Evolutionary conservation across 2,888 invertebrate species (phyloP).

Genomic region (Eupeodes luniger): DNA sequence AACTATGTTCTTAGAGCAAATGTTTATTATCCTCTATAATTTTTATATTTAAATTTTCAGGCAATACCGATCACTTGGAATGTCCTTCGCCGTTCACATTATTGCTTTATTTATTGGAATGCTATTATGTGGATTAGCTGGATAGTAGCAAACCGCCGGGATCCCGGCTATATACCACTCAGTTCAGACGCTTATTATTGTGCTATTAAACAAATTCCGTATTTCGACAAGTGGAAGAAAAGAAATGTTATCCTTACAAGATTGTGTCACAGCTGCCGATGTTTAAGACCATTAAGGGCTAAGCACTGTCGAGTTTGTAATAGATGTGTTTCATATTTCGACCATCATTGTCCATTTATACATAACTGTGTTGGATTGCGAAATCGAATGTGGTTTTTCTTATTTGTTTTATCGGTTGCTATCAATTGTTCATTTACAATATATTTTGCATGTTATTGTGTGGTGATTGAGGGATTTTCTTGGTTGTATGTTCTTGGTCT

Average conservation of each 20-base stretch:
- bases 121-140: constrained; percentile 96
- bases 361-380: constrained; percentile 96
- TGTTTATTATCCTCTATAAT: no score
- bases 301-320: constrained; percentile 97
- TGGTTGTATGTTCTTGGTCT: constrained; percentile 93
- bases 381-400: constrained; percentile 96
- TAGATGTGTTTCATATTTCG: constrained; percentile 94
- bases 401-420: constrained; percentile 94
- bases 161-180: constrained; percentile 95
- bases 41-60: constrained; percentile 83
- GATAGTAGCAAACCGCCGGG: constrained; percentile 94
- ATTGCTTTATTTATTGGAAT: constrained; percentile 96
- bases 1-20: no score
- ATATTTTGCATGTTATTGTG: constrained; percentile 94
- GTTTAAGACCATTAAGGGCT: constrained; percentile 93
- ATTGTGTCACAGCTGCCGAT: constrained; percentile 95
- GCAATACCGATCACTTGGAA: constrained; percentile 97
- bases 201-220: constrained; percentile 96
- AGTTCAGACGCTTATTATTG: constrained; percentile 95
- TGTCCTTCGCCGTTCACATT: constrained; percentile 92
- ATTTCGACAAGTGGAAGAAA: constrained; percentile 96
- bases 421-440: constrained; percentile 94
- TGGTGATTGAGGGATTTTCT: constrained; percentile 93
- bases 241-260: constrained; percentile 91
- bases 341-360: constrained; percentile 98